These are phyloP conservation scores for Habroteleia sp. DNA, from an alignment of 2,888 invertebrate species.

Conservation along the genomic window DNA sequence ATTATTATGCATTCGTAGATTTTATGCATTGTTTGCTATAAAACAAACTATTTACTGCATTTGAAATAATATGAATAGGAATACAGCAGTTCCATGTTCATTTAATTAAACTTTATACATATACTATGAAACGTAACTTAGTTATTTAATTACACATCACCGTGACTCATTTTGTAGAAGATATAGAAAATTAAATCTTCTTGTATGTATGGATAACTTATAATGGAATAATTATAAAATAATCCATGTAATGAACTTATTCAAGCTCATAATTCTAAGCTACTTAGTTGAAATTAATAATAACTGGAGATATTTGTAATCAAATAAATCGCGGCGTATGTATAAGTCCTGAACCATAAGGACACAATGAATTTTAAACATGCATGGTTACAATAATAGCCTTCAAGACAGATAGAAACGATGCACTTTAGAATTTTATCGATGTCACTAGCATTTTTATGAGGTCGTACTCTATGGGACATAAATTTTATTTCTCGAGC, in stretches of 20 bases:
- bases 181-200: conserved; percentile 27
- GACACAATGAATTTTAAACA: conserved; percentile 54
- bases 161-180: not conserved
- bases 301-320: conserved; percentile 36
- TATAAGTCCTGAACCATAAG: conserved; percentile 21
- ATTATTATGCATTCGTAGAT: too few species aligned
- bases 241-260: conserved; percentile 36
- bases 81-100: too few species aligned
- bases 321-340: conserved; percentile 16
- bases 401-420: conserved; percentile 47
- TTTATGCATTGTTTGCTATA: too few species aligned
- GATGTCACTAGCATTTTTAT: conserved; percentile 70
- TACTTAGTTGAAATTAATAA: conserved; percentile 42
- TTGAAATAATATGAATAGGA: too few species aligned
- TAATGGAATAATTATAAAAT: conserved; percentile 49
- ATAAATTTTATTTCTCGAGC: conserved; percentile 70
- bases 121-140: too few species aligned
- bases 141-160: conserved; percentile 18
- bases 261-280: conserved; percentile 23
- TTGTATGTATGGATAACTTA: conserved; percentile 24
- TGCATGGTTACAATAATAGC: conserved; percentile 53
- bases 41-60: too few species aligned
- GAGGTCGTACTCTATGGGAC: conserved; percentile 68
- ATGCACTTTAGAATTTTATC: conserved; percentile 65
- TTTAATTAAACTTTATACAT: too few species aligned